Percentiles rank a stretch among this genome's conserved stretches.
Conservation (phyloP, 2,888 invertebrate species). For the Philereme transversata region DNA sequence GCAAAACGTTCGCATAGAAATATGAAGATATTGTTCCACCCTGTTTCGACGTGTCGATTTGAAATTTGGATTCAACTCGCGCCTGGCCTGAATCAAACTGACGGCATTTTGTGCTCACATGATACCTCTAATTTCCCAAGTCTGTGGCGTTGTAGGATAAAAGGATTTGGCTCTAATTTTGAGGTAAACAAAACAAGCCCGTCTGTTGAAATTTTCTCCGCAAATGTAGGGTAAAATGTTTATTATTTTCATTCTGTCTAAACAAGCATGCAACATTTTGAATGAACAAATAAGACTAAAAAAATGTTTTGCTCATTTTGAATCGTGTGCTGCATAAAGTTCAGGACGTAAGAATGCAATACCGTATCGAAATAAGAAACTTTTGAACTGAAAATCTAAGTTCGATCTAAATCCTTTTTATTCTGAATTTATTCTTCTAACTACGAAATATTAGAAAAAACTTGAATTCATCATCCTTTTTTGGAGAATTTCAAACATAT, state of each 20-base stretch:
- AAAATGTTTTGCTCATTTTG: too few species aligned
- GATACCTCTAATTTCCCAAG: conserved; percentile 49
- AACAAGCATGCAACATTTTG: too few species aligned
- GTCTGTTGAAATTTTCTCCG: too few species aligned
- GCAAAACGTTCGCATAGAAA: conserved; percentile 40
- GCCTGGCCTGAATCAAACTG: conserved; percentile 53
- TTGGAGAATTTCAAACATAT: not conserved
- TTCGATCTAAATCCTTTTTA: not conserved
- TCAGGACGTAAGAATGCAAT: too few species aligned
- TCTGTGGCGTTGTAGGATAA: conserved; percentile 34
- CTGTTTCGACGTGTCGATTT: conserved; percentile 47
- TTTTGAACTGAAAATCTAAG: too few species aligned
- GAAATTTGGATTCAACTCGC: conserved; percentile 59
- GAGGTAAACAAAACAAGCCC: conserved; percentile 13
- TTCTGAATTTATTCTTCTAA: not conserved
- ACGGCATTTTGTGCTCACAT: conserved; percentile 37
- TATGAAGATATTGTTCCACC: conserved; percentile 54
- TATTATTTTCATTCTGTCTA: too few species aligned
- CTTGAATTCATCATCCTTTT: not conserved
- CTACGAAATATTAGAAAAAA: not conserved
- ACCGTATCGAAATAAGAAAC: too few species aligned
- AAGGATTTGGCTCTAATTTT: conserved; percentile 27
- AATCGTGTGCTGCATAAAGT: too few species aligned
- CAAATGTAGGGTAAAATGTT: too few species aligned
- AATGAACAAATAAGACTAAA: too few species aligned